Base-by-base conservation (phyloP, 2,888 invertebrate genomes). In the Epiperipatus broadwayi region DNA sequence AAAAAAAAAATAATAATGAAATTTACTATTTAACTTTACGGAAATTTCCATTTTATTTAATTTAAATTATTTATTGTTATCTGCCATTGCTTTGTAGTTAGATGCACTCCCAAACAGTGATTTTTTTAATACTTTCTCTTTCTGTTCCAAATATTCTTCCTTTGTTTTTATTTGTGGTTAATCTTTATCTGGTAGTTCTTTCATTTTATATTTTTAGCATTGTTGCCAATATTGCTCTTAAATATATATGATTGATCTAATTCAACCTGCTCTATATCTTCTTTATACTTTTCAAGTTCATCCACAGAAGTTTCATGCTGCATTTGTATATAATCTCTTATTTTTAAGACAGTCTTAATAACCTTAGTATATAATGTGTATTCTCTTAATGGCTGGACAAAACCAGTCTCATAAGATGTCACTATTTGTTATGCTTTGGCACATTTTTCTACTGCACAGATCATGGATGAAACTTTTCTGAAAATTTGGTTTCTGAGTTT, bases 311-410 rank as follows among this genome's bases (percentile, higher is more conserved):
- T 56, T 51, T 75, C 73, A 50, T 72, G 73, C 39, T 69, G 66
- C 44, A 66, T 66, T 51, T 75, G 74, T 50, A 70, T 68, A 1
- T 65, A 60, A 50, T 75, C 75, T 21, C 75, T 57, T 43, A 71
- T 65, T 37, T 63, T 58, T 22, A 75, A 51, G 12, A 72, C 71
- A 48, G 71, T 72, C 57, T 72, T 72, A 4, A 73, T 71, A 27
- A 72, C 70, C 46, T 75, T 73, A 34, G 73, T 63, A 50, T 74
- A 75, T 37, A 69, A 59, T 18, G 71, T 56, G 50, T 75, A 75
- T 50, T 75, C 75, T 48, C 58, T 59, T 21, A 65, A 47, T 2
- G 64, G 64, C 51, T 63, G 53, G n/a, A n/a, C n/a, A n/a, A 18
- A 42, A 42, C 18, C 31, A 37, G 2, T 18, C 10, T 21, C 27